A percentile compares a stretch with the other conserved stretches of the same genome.
phyloP scores from a whole-genome alignment of 2,888 invertebrate species.

The Agonopterix heracliana region DNA sequence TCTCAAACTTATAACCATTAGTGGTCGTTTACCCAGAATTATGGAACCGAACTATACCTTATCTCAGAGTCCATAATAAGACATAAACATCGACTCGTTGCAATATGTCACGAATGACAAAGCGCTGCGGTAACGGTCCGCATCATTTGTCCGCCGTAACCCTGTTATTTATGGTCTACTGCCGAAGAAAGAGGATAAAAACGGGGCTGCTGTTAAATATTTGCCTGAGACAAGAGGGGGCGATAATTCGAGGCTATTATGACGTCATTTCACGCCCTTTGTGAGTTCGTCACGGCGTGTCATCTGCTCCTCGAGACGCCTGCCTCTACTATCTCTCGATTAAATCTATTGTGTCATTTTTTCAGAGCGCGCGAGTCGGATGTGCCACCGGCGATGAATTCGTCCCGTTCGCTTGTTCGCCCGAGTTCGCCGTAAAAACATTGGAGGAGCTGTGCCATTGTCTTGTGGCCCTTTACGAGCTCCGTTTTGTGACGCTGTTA shows the following conservation, averaged over 20 bases:
- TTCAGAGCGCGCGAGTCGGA: slow-evolving; percentile 66
- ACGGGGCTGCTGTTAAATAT: slow-evolving; percentile 72
- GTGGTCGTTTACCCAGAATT: slow-evolving; percentile 36
- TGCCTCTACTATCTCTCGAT: slow-evolving; percentile 71
- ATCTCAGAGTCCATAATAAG: slow-evolving; percentile 60
- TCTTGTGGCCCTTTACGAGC: slow-evolving; percentile 72
- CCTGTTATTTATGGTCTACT: slow-evolving; percentile 70
- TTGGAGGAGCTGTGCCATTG: slow-evolving; percentile 66
- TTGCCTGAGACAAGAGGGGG: slow-evolving; percentile 75
- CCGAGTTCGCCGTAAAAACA: slow-evolving; percentile 68
- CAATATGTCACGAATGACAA: slow-evolving; percentile 69
- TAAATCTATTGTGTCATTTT: slow-evolving; percentile 74
- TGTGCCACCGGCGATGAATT: slow-evolving; percentile 73
- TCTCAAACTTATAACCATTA: not conserved
- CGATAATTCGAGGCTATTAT: slow-evolving; percentile 76
- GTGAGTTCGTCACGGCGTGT: slow-evolving; percentile 72
- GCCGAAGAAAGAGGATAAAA: slow-evolving; percentile 68
- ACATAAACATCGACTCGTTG: slow-evolving; percentile 68
- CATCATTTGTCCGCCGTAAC: slow-evolving; percentile 67
- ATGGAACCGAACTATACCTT: slow-evolving; percentile 41
- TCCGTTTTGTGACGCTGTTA: slow-evolving; percentile 71
- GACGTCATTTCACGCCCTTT: slow-evolving; percentile 76
- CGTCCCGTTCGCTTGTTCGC: slow-evolving; percentile 65
- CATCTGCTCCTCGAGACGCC: slow-evolving; percentile 75
- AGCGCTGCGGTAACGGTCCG: slow-evolving; percentile 69